Base-by-base conservation (phyloP, 2,888 invertebrate species). In the Punctoribates punctum region DNA sequence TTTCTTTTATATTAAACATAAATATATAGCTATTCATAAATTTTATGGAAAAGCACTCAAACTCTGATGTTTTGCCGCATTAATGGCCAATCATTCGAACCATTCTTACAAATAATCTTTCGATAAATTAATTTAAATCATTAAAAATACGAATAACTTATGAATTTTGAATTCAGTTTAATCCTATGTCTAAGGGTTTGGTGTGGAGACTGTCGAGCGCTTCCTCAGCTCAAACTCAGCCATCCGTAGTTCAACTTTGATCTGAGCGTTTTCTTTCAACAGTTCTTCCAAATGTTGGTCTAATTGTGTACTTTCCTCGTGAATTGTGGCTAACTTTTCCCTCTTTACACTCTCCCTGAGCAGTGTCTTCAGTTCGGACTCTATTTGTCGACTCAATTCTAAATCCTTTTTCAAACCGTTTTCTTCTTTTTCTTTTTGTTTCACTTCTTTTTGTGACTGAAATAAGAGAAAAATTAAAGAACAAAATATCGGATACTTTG, bases 191-290 rank as follows among this genome's bases (percentile, higher is more conserved):
- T n/a, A n/a, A n/a, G n/a, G n/a, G n/a, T n/a, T n/a, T n/a, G n/a
- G n/a, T n/a, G n/a, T n/a, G n/a, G n/a, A n/a, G n/a, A n/a, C n/a
- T n/a, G 48, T 17, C 13, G 27, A 62, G 6, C 62, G 9, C 15
- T 25, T 23, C 25, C 29, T 62, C 20, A 54, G 34, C n/a, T 62
- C 60, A 20, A 34, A 62, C 34, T 74, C 75, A 62, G 75, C 65
- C 75, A 74, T 74, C 62, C 62, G 73, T 6, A 74, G 34, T 11
- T 48, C 38, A 20, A 74, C 48, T 48, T 74, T 74, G 6, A 74
- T 27, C 20, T 9, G 34, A 27, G 75, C 75, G 48, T 74, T 74
- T 38, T 74, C 75, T 11, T 62, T 25, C 13, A 74, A 29, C 13
- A 74, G 75, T n/a, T 27, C 23, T 20, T 75, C 70, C 11, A 42